Conservation (phyloP, 1,140 invertebrate species). For the Drosophila erecta region DNA sequence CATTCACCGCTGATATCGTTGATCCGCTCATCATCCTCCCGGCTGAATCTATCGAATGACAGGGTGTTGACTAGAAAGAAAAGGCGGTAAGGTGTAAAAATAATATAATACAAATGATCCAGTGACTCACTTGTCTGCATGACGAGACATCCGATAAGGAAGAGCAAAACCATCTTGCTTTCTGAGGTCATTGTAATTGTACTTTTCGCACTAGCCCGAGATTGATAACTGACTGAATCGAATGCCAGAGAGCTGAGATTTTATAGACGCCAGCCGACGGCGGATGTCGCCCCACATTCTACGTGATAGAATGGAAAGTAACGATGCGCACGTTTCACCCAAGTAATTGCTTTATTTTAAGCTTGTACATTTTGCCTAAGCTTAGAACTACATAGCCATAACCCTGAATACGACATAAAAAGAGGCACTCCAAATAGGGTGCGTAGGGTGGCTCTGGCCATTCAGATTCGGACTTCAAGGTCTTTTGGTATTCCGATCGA, state of each 20-base stretch:
- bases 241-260: conserved; percentile 40
- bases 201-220: conserved; percentile 13
- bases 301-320: conserved; percentile 71
- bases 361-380: conserved; percentile 29
- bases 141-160: conserved; percentile 35
- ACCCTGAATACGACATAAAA: conserved; percentile 29
- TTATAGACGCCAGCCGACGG: conserved; percentile 44
- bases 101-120: too few relatives aligned
- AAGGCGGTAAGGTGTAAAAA: neutral
- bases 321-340: conserved; percentile 58
- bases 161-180: conserved; percentile 10
- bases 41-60: conserved; percentile 28
- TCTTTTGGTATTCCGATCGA: conserved; percentile 14
- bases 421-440: neutral
- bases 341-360: conserved; percentile 50
- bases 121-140: conserved; percentile 26
- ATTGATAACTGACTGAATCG: conserved; percentile 35
- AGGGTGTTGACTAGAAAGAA: conserved; percentile 23
- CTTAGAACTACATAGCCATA: conserved; percentile 56
- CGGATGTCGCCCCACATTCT: conserved; percentile 25
- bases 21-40: conserved; percentile 60
- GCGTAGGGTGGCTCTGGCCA: neutral
- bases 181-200: conserved; percentile 38
- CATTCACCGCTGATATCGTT: conserved; percentile 59
- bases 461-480: neutral